These are phyloP conservation scores for Euschistus heros DNA, from an alignment of 1,140 invertebrate genomes.

Conservation along the genomic window DNA sequence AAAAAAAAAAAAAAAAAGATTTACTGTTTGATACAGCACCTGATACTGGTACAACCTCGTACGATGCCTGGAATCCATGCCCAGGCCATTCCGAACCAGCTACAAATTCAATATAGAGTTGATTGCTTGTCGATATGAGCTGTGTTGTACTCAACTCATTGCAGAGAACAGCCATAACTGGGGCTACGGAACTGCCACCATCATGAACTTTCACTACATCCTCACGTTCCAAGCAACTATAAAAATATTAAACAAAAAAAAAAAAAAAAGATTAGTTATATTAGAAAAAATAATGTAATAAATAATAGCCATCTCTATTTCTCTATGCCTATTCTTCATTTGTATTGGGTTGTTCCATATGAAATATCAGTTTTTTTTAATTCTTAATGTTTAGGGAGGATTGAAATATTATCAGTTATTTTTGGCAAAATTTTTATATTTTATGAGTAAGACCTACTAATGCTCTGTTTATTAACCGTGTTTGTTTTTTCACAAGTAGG, in stretches of 20 bases:
- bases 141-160: constrained; percentile 63
- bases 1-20: too few relatives aligned
- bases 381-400: too few relatives aligned
- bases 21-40: neutral
- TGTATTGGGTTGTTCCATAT: too few relatives aligned
- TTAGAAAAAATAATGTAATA: neutral
- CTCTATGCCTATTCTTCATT: too few relatives aligned
- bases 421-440: too few relatives aligned
- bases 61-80: constrained; percentile 75
- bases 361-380: too few relatives aligned
- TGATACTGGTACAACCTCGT: constrained; percentile 49
- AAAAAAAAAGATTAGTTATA: neutral
- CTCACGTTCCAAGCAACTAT: constrained; percentile 67
- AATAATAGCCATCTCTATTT: too few relatives aligned
- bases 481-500: too few relatives aligned
- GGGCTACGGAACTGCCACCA: constrained; percentile 48
- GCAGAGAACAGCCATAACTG: constrained; percentile 68
- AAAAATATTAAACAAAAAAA: too few relatives aligned
- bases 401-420: too few relatives aligned
- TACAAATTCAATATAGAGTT: constrained; percentile 70
- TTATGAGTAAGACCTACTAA: too few relatives aligned
- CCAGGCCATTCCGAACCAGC: constrained; percentile 68
- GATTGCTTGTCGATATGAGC: constrained; percentile 65
- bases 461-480: too few relatives aligned
- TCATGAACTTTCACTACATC: constrained; percentile 73